phyloP scores from a whole-genome alignment of 1,140 invertebrate genomes.

The Ceratosolen fusciceps region DNA sequence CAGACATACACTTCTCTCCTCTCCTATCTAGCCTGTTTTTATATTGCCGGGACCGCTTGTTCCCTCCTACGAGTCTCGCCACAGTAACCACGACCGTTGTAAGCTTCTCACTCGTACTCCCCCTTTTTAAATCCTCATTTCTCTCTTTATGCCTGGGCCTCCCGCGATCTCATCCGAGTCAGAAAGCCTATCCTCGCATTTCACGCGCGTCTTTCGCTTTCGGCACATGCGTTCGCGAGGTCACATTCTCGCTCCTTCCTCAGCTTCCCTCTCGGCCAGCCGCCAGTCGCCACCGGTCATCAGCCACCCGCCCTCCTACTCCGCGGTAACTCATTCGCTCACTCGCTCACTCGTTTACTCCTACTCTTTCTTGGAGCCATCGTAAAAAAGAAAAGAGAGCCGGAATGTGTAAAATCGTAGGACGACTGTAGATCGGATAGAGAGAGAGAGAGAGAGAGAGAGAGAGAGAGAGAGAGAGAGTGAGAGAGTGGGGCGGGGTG shows the following conservation, averaged over 20 bases:
- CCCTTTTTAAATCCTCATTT: constrained; percentile 15
- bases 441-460: no score
- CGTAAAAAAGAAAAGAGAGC: not conserved
- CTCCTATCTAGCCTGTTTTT: not conserved
- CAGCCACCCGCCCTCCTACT: no score
- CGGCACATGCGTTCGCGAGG: constrained; percentile 12
- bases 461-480: no score
- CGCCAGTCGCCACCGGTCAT: no score
- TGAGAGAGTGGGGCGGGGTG: no score
- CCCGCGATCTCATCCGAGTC: not conserved
- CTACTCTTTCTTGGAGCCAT: not conserved
- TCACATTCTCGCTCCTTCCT: constrained; percentile 13
- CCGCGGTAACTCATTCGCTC: not conserved
- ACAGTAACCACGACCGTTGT: not conserved
- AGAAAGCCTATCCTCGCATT: not conserved
- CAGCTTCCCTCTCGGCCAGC: not conserved
- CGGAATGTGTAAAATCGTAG: not conserved
- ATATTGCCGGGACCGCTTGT: not conserved
- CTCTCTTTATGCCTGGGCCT: not conserved
- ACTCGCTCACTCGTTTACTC: not conserved
- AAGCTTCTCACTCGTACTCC: not conserved
- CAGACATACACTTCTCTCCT: not conserved
- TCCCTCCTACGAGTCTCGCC: not conserved
- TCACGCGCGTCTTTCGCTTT: constrained; percentile 14
- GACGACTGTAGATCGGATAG: not conserved